Evolutionary conservation across 2,888 invertebrate genomes (phyloP).

Genomic region (Amiota communis): DNA sequence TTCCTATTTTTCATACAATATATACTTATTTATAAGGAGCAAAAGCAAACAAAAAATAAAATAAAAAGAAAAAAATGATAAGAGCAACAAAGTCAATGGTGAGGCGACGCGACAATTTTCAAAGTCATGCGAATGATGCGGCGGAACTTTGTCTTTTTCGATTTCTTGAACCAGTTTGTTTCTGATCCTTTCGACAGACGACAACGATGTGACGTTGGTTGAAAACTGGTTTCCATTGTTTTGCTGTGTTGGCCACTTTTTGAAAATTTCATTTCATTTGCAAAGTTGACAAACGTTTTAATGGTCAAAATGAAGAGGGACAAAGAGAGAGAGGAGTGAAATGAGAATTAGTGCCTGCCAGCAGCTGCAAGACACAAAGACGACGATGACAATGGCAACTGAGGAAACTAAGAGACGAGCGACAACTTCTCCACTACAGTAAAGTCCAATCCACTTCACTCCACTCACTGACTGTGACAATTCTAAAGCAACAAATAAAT

Average conservation of each 20-base stretch:
- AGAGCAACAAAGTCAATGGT: too few species aligned
- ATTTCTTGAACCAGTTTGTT: not conserved
- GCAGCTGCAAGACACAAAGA: constrained; percentile 7
- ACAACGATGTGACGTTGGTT: not conserved
- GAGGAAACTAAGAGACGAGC: not conserved
- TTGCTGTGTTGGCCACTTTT: constrained; percentile 19
- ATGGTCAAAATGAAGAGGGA: not conserved
- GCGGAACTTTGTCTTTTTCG: not conserved
- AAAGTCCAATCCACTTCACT: too few species aligned
- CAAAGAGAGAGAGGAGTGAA: not conserved
- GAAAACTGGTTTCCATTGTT: constrained; percentile 21
- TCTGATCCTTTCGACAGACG: constrained; percentile 10
- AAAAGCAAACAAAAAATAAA: not conserved
- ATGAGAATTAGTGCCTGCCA: not conserved
- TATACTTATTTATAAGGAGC: constrained; percentile 24
- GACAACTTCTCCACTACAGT: not conserved
- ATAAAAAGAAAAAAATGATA: not conserved
- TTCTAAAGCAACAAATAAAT: too few species aligned
- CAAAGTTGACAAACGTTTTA: constrained; percentile 20
- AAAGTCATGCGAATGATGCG: not conserved
- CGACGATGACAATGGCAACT: not conserved
- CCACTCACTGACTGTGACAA: too few species aligned
- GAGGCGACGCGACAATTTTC: too few species aligned
- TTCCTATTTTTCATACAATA: constrained; percentile 3
- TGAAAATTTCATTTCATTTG: constrained; percentile 14